A percentile compares a stretch with the other conserved stretches of the same genome.
Conservation (phyloP, 92 coral and sea anemone genomes). For the Virgularia gustaviana region DNA sequence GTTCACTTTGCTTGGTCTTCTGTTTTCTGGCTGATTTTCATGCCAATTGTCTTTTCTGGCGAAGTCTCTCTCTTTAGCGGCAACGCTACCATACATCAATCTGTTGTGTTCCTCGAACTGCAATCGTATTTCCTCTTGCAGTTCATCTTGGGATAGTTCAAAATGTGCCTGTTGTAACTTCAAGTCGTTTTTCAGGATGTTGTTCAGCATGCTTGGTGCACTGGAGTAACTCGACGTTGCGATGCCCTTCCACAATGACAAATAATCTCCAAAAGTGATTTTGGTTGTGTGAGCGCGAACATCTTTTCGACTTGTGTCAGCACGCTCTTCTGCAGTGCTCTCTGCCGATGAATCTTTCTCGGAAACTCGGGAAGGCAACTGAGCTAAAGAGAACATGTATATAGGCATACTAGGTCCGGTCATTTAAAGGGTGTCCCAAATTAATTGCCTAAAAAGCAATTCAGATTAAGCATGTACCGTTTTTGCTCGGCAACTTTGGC, state of each 20-base stretch:
- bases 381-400: no score
- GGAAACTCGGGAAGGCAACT: no score
- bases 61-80: constrained; percentile 9
- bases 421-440: no score
- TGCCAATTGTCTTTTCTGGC: constrained; percentile 24
- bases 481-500: no score
- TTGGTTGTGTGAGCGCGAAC: constrained; percentile 47
- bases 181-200: constrained; percentile 64
- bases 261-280: constrained; percentile 87
- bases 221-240: constrained; percentile 84
- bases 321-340: constrained; percentile 13
- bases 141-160: constrained; percentile 74
- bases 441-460: no score
- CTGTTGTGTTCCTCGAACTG: constrained; percentile 84
- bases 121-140: constrained; percentile 79
- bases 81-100: constrained; percentile 89
- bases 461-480: no score
- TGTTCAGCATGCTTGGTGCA: constrained; percentile 63
- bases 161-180: constrained; percentile 93
- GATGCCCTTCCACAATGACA: constrained; percentile 93
- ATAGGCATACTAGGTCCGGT: no score
- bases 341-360: constrained; percentile 36
- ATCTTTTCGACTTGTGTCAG: constrained; percentile 5
- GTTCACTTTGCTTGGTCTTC: constrained; percentile 63
- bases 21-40: constrained; percentile 59